Conservation (phyloP, 2,113 vertebrate species). For the Oophaga pumilio region DNA sequence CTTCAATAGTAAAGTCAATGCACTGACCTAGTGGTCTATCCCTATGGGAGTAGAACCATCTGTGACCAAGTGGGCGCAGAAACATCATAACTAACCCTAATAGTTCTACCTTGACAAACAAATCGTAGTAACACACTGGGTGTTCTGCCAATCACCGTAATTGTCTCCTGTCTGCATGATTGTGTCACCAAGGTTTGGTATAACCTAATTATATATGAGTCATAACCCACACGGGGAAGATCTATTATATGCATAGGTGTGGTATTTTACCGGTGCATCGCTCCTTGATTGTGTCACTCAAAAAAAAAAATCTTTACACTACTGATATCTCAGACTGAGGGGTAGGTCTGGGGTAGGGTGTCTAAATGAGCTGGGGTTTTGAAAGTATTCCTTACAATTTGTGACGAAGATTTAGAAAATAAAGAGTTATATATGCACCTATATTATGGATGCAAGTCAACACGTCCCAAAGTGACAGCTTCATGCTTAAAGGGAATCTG, state of each 20-base stretch:
- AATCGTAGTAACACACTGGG: background rate
- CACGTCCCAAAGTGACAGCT: no score
- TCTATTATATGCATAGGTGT: conserved; percentile 32
- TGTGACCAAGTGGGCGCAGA: background rate
- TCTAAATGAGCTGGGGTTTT: background rate
- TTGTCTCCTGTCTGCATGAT: background rate
- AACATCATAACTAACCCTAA: no score
- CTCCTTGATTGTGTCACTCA: conserved; percentile 29
- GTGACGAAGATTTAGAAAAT: no score
- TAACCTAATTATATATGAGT: conserved; percentile 14
- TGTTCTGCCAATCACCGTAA: background rate
- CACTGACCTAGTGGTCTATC: no score
- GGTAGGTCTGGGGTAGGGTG: no score
- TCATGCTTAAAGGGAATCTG: no score
- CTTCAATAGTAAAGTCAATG: no score
- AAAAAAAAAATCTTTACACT: no score
- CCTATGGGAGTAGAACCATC: background rate
- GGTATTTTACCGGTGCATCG: conserved; percentile 19
- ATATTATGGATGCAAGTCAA: no score
- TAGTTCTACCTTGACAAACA: background rate
- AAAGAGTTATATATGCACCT: no score
- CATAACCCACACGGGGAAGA: conserved; percentile 12
- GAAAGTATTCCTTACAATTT: background rate
- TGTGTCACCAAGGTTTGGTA: conserved; percentile 26
- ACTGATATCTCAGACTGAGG: no score